Conservation (phyloP, 2,113 vertebrate species). For the Phasianus colchicus region DNA sequence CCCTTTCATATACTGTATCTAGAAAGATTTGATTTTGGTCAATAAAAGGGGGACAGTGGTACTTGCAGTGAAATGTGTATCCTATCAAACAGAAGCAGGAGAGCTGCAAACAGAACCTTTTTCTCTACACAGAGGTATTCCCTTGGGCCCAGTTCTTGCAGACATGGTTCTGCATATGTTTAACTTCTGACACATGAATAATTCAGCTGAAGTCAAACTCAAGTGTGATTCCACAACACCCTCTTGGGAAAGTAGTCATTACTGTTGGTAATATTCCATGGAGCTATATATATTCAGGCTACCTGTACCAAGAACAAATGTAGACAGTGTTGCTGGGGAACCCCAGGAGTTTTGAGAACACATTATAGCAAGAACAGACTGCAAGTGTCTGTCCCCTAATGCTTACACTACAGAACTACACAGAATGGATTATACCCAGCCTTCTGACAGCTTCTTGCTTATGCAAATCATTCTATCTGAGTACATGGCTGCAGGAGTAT, state of each 20-base stretch:
- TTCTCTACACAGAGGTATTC: neutral
- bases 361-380: neutral
- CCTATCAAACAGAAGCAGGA: neutral
- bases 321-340: slow-evolving; percentile 19
- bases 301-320: neutral
- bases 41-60: neutral
- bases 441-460: slow-evolving; percentile 26
- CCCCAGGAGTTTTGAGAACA: neutral
- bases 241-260: slow-evolving; percentile 24
- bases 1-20: neutral
- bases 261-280: slow-evolving; percentile 7
- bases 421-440: slow-evolving; percentile 21
- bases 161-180: neutral
- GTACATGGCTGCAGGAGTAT: neutral
- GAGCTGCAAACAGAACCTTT: neutral
- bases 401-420: slow-evolving; percentile 4
- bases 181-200: neutral
- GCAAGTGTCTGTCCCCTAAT: slow-evolving; percentile 35
- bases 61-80: neutral
- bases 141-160: neutral
- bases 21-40: neutral
- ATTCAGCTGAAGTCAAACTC: slow-evolving; percentile 17
- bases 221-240: neutral
- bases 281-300: neutral
- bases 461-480: neutral